These are phyloP conservation scores for Pentamera pediparva DNA, from an alignment of 53 echinoderm and acorn worm species.

Conservation along the genomic window DNA sequence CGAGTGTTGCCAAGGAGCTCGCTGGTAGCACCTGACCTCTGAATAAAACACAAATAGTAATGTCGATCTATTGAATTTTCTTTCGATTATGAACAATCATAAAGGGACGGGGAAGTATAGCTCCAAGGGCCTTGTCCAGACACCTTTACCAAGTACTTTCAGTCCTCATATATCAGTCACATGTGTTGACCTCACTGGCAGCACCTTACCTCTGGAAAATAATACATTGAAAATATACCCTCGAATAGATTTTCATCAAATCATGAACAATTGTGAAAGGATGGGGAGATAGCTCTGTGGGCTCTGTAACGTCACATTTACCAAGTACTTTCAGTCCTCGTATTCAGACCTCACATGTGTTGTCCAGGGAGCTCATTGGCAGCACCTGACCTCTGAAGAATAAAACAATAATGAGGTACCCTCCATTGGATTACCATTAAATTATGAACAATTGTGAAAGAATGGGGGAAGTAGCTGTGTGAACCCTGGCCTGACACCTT, in stretches of 20 bases:
- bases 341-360: conserved; percentile 79
- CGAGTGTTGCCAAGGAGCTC: no score
- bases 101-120: no score
- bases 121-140: conserved; percentile 76
- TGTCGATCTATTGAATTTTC: no score
- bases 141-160: conserved; percentile 73
- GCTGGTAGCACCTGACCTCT: no score
- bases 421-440: no score
- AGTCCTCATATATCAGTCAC: conserved; percentile 90
- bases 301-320: conserved; percentile 71
- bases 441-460: no score
- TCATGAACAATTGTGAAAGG: no score
- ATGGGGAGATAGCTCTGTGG: conserved; percentile 82
- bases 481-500: conserved; percentile 79
- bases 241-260: no score
- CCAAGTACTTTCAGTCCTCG: conserved; percentile 81
- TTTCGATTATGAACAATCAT: no score
- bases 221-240: no score
- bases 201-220: conserved; percentile 88
- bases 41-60: no score
- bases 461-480: conserved; percentile 76
- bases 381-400: conserved; percentile 92
- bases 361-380: conserved; percentile 61
- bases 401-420: no score
- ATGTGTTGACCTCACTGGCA: conserved; percentile 67